Base-by-base conservation (phyloP, 1,140 invertebrate genomes). In the Trinorchestia longiramus region DNA sequence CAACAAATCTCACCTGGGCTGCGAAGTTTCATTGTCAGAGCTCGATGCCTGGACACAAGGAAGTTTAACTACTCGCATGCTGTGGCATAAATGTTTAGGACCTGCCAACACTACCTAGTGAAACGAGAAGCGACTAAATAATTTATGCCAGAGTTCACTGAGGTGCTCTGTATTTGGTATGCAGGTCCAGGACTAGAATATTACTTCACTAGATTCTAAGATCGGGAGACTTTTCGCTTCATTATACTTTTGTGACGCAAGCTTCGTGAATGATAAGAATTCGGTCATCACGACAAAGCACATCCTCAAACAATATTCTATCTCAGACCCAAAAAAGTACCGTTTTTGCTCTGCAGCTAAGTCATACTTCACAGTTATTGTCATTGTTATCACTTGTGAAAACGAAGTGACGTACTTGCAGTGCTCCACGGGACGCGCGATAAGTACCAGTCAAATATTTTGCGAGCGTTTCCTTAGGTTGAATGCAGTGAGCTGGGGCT, bases 1-100 rank as follows among this genome's bases (percentile, higher is more conserved):
- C 88, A 91, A 91, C 88, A 91, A 91, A 43, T 77, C 62, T 77
- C 62, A 77, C 62, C 62, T 77, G 62, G 62, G 62, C 62, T 23
- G 62, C 28, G 62, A 77, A 15, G 62, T 28, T 77, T 77, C 62
- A 77, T 77, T 77, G 62, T 77, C 62, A 77, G 62, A 23, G 28
- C 62, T 28, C 62, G 28, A 36, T 19, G 62, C 28, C 28, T 77
- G 62, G 36, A 77, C 62, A 77, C 62, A 77, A 15, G 11, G 62
- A 3, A 36, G 15, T 23, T 77, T 77, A 77, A 77, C 47, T 77
- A 28, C 11, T 36, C 28, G 28, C 62, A 77, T 77, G 62, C 62
- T 77, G 62, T 36, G 62, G 36, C 62, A 36, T 77, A 77, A 77
- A 77, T 77, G 62, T 77, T 77, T 77, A 77, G 62, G 15, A 77